These are phyloP conservation scores for Hemiprocne comata DNA, from an alignment of 2,113 vertebrate species.

Conservation along the genomic window DNA sequence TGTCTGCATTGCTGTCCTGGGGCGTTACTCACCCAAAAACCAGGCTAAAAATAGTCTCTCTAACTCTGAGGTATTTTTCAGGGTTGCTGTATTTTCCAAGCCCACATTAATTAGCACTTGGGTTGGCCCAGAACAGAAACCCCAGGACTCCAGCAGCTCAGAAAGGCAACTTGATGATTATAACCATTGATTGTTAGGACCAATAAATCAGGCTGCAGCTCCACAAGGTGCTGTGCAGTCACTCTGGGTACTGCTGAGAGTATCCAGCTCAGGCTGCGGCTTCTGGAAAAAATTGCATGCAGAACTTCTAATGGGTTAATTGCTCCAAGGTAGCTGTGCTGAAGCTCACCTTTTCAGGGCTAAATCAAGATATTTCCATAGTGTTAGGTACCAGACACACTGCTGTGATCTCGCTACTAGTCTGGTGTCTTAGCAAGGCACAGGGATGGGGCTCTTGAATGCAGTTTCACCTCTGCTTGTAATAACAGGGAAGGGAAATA, in stretches of 20 bases:
- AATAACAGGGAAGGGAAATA: rapidly evolving
- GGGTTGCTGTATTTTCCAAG: not conserved
- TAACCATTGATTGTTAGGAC: not conserved
- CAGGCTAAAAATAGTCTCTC: not conserved
- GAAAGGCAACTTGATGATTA: not conserved
- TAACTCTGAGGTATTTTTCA: not conserved
- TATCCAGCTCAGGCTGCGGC: not conserved
- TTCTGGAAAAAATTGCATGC: not conserved
- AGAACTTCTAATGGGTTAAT: not conserved
- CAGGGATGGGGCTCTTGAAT: not conserved
- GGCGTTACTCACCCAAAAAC: not conserved
- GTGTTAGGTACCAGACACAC: not conserved
- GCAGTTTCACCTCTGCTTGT: not conserved
- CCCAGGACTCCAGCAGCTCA: not conserved
- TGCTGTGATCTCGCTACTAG: not conserved
- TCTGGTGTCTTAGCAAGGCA: not conserved
- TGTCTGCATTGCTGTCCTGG: not conserved
- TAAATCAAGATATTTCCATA: not conserved
- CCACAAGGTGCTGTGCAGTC: not conserved
- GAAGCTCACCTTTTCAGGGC: not conserved
- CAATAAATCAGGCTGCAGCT: not conserved
- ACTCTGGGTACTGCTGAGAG: not conserved
- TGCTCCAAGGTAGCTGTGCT: not conserved
- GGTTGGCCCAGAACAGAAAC: not conserved
- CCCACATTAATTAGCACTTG: not conserved